phyloP scores from a whole-genome alignment of 2,113 vertebrate genomes.

The Heterocephalus glaber region DNA sequence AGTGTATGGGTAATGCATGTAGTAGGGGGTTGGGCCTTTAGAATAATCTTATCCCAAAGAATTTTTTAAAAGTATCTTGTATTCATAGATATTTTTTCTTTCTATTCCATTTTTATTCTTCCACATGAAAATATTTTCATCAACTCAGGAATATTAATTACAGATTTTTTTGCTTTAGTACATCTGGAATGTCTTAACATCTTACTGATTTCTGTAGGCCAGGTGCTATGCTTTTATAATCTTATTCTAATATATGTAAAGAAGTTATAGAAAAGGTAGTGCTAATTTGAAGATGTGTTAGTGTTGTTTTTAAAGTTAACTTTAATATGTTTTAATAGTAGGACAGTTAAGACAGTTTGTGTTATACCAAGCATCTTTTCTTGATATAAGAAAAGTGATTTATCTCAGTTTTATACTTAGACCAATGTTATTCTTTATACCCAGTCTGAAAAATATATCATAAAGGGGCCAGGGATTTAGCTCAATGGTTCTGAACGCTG shows the following conservation, averaged over 20 bases:
- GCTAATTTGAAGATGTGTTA: conserved; percentile 22
- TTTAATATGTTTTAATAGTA: conserved; percentile 8
- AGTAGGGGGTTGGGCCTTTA: conserved; percentile 64
- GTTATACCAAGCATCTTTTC: conserved; percentile 39
- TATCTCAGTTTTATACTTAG: conserved; percentile 25
- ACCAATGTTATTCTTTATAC: not conserved
- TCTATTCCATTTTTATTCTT: conserved; percentile 55
- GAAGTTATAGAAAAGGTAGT: not conserved
- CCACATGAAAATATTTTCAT: conserved; percentile 67
- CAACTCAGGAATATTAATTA: not conserved
- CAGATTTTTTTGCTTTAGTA: not conserved
- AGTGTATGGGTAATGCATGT: conserved; percentile 73
- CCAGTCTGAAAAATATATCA: conserved; percentile 16
- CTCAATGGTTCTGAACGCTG: no score
- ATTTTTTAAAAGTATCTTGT: conserved; percentile 51
- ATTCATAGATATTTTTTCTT: conserved; percentile 62
- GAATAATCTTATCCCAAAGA: conserved; percentile 64
- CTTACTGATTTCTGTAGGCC: not conserved
- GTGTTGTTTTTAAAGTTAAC: conserved; percentile 29
- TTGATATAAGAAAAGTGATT: conserved; percentile 46
- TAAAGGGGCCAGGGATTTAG: no score
- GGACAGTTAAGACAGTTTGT: not conserved
- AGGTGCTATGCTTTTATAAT: conserved; percentile 1
- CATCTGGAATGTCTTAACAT: not conserved
- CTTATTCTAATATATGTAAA: conserved; percentile 8